Evolutionary conservation across 2,797 vertebrate genomes (phyloP).

Genomic region (Rousettus madagascariensis): DNA sequence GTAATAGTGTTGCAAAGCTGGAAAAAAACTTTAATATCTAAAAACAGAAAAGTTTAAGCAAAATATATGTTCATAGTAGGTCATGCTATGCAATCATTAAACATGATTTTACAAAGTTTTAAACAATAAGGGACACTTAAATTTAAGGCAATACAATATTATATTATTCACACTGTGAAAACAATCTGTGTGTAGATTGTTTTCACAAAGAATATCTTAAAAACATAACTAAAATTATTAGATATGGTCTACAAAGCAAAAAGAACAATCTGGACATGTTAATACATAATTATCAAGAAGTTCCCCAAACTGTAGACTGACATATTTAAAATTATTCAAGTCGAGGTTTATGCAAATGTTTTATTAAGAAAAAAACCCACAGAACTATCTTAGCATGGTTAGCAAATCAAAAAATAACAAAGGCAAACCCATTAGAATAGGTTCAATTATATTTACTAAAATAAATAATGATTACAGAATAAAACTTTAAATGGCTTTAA

Average conservation of each 20-base stretch:
- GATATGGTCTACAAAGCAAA: neutral
- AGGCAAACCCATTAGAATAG: neutral
- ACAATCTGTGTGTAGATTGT: neutral
- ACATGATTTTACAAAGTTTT: neutral
- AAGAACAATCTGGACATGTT: neutral
- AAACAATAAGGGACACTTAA: neutral
- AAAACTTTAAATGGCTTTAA: neutral
- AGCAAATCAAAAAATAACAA: constrained; percentile 30
- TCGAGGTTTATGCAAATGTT: neutral
- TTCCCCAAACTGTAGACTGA: neutral
- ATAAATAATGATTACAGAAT: neutral
- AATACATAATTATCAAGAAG: neutral
- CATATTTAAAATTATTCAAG: neutral
- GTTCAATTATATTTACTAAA: neutral
- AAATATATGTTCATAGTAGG: neutral
- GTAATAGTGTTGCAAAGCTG: neutral
- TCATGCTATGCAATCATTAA: neutral
- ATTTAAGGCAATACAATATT: neutral
- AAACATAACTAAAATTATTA: neutral
- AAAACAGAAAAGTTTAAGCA: neutral
- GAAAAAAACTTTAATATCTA: neutral
- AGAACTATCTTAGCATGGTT: neutral
- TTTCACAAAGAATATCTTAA: neutral
- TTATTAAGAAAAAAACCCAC: neutral
- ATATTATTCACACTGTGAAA: neutral